Conservation (phyloP, 2,888 invertebrate species). For the Dolomedes plantarius region DNA sequence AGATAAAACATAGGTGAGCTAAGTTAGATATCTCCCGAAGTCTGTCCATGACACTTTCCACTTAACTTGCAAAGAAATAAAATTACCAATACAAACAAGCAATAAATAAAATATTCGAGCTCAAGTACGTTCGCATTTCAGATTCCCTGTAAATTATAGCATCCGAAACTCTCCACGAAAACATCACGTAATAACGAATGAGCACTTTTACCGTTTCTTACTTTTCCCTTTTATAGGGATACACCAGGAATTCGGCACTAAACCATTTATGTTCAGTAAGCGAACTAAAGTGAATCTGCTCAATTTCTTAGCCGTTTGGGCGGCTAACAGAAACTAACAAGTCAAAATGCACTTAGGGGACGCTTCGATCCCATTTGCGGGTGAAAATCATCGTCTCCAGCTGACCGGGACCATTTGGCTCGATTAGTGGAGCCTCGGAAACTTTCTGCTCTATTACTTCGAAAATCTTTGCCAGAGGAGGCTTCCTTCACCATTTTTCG, state of each 20-base stretch:
- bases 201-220: not conserved
- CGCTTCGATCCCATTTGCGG: constrained; percentile 32
- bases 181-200: not conserved
- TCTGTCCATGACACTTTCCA: too few relatives aligned
- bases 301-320: constrained; percentile 4
- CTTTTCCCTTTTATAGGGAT: not conserved
- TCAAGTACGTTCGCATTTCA: too few relatives aligned
- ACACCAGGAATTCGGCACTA: not conserved
- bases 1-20: too few relatives aligned
- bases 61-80: too few relatives aligned
- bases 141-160: not conserved
- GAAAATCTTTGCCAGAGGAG: not conserved
- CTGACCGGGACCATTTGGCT: constrained; percentile 43
- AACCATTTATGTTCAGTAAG: constrained; percentile 12
- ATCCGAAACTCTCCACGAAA: not conserved
- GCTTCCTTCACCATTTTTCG: too few relatives aligned
- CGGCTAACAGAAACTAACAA: constrained; percentile 10
- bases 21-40: too few relatives aligned
- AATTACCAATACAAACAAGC: too few relatives aligned
- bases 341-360: constrained; percentile 48
- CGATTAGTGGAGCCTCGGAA: constrained; percentile 24
- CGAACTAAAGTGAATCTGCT: not conserved
- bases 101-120: too few relatives aligned
- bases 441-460: constrained; percentile 4
- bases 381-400: constrained; percentile 41